Percentiles rank a stretch among this genome's conserved stretches.
phyloP scores from a whole-genome alignment of 2,888 invertebrate species.

The Adelognathus sp. region DNA sequence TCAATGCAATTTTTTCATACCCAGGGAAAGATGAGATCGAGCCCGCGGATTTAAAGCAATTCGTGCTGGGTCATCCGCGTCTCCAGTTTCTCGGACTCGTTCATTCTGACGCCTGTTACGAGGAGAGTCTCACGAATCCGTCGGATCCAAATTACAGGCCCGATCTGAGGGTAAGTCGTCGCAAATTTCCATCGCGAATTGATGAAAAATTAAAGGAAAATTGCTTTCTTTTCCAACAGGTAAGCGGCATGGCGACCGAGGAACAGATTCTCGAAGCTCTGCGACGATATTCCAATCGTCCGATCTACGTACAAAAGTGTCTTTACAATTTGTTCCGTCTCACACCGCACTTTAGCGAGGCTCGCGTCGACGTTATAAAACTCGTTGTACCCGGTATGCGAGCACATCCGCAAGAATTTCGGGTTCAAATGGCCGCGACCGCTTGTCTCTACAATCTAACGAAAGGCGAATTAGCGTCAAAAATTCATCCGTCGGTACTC shows the following conservation, averaged over 20 bases:
- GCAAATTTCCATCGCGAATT: neutral
- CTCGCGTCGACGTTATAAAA: slow-evolving; percentile 85
- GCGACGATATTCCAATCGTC: slow-evolving; percentile 83
- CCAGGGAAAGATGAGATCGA: slow-evolving; percentile 83
- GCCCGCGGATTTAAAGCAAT: slow-evolving; percentile 80
- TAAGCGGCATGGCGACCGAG: slow-evolving; percentile 84
- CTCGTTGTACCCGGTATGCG: slow-evolving; percentile 83
- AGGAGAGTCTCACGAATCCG: slow-evolving; percentile 82
- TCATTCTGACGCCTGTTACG: slow-evolving; percentile 83
- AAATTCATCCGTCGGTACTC: slow-evolving; percentile 85
- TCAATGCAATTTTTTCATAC: neutral
- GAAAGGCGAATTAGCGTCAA: slow-evolving; percentile 85
- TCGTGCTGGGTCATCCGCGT: slow-evolving; percentile 80
- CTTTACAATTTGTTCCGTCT: slow-evolving; percentile 85
- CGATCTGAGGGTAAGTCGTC: slow-evolving; percentile 79
- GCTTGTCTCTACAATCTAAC: slow-evolving; percentile 89
- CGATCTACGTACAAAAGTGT: slow-evolving; percentile 86
- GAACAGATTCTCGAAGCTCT: slow-evolving; percentile 84
- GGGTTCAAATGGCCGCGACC: slow-evolving; percentile 89
- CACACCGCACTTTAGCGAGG: slow-evolving; percentile 81
- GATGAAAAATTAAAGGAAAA: neutral
- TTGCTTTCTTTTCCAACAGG: slow-evolving; percentile 70
- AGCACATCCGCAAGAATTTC: slow-evolving; percentile 83
- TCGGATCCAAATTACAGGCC: slow-evolving; percentile 79
- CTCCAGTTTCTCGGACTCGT: slow-evolving; percentile 84